These are phyloP conservation scores for Cheilosia vulpina DNA, from an alignment of 2,888 invertebrate genomes.

Conservation along the genomic window DNA sequence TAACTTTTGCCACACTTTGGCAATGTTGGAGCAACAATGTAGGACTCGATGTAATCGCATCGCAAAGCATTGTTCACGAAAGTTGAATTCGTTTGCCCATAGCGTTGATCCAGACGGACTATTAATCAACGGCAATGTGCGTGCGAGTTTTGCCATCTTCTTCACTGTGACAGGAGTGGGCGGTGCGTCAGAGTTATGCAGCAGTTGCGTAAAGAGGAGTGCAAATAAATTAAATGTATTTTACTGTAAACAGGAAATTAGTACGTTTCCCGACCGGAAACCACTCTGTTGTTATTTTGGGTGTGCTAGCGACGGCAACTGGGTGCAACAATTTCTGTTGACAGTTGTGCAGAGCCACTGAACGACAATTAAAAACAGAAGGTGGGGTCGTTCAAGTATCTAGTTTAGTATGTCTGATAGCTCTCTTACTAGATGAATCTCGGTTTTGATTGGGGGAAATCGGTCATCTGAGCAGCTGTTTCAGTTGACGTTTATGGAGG, in stretches of 20 bases:
- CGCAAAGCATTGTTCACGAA: conserved; percentile 51
- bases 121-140: conserved; percentile 61
- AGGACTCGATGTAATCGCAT: conserved; percentile 69
- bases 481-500: too few species aligned
- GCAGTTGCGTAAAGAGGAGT: conserved; percentile 5
- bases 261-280: too few species aligned
- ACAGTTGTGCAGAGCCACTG: too few species aligned
- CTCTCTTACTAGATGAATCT: too few species aligned
- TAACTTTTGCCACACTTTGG: conserved; percentile 58
- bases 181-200: conserved; percentile 37
- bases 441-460: too few species aligned
- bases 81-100: conserved; percentile 20
- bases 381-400: too few species aligned
- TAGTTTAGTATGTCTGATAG: too few species aligned
- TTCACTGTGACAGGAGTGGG: conserved; percentile 14
- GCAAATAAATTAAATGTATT: conserved; percentile 6
- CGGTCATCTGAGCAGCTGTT: too few species aligned
- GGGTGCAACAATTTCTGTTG: too few species aligned
- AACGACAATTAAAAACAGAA: too few species aligned
- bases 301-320: too few species aligned
- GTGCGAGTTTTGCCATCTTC: conserved; percentile 19
- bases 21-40: conserved; percentile 49
- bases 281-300: too few species aligned
- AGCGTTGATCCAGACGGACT: conserved; percentile 29
- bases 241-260: not conserved